Percentiles rank a stretch among this genome's conserved stretches.
These are phyloP conservation scores for Diacarnus erythraeanus DNA, from an alignment of 37 sponge, comb jelly and placozoan species.

Conservation along the genomic window DNA sequence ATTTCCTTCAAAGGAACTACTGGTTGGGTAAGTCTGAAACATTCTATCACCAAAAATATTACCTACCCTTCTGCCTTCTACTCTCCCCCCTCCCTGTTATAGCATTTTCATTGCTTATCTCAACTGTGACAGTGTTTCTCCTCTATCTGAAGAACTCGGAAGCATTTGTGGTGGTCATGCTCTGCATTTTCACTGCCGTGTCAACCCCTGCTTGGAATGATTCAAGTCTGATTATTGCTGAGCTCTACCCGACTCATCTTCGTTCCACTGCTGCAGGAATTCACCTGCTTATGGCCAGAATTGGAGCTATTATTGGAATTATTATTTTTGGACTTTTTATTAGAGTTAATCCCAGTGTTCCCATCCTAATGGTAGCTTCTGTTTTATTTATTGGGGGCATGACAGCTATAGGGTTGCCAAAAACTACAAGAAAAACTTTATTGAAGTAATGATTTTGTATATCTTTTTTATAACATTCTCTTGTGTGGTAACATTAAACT, in stretches of 20 bases:
- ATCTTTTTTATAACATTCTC: neutral
- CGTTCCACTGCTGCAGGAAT: constrained; percentile 55
- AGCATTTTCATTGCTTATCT: constrained; percentile 47
- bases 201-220: constrained; percentile 69
- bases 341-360: constrained; percentile 30
- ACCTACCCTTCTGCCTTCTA: neutral
- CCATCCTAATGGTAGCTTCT: constrained; percentile 45
- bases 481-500: too few relatives aligned
- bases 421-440: constrained; percentile 63
- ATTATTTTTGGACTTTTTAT: constrained; percentile 59
- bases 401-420: constrained; percentile 33
- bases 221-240: constrained; percentile 44
- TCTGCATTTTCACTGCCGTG: constrained; percentile 62
- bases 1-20: constrained; percentile 55
- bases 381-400: constrained; percentile 36
- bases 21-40: constrained; percentile 59
- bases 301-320: constrained; percentile 73
- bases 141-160: constrained; percentile 53
- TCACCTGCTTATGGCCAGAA: constrained; percentile 44
- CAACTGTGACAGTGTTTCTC: constrained; percentile 50
- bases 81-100: neutral
- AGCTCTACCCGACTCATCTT: constrained; percentile 74
- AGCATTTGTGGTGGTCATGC: constrained; percentile 44
- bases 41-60: too few relatives aligned
- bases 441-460: constrained; percentile 18